Base-by-base conservation (phyloP, 1,140 invertebrate genomes). In the Cyclina sinensis region DNA sequence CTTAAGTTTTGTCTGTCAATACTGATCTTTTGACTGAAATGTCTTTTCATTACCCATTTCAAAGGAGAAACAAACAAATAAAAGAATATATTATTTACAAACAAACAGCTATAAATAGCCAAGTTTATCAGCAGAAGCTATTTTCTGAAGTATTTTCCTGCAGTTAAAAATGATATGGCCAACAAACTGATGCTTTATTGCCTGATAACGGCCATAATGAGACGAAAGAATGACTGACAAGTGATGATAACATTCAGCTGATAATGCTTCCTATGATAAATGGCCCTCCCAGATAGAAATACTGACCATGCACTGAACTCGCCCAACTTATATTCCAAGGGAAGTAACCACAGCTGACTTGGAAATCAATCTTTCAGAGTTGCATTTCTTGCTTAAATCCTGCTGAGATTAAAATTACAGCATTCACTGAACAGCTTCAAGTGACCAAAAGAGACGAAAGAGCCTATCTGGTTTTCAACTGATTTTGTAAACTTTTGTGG, bases 191-290 rank as follows among this genome's bases (percentile, higher is more conserved):
- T 70, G 65, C 65, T 70, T 37, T 70, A 37, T 70, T 30, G 65
- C 14, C 65, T 37, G 65, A 70, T 37, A 70, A 70, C 18, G 65
- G 16, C 18, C 3, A 35, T 70, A 32, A 70, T 70, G 37, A 70
- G 32, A 70, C 12, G 59, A 65, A 27, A 30, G 30, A 70, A 70
- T 37, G 65, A 70, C 27, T 35, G 65, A 70, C 65, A 70, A 37
- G 65, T 39, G 65, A 70, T 70, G 65, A 70, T 70, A 70, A 35
- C 16, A 32, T 39, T 70, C 21, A n/a, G 16, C 1, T 70, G 65
- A 70, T 70, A 70, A 65, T 54, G 59, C 59, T 65, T 65, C n/a
- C 30, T 35, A 27, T 65, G 59, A 65, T 30, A 35, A 65, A 35
- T 65, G 27, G 65, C 32, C 32, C 65, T 70, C 65, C 65, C 65